Evolutionary conservation across 2,113 vertebrate species (phyloP), one percentile per base, ranked within the genome.

Genomic region (Pteruthius melanotis): DNA sequence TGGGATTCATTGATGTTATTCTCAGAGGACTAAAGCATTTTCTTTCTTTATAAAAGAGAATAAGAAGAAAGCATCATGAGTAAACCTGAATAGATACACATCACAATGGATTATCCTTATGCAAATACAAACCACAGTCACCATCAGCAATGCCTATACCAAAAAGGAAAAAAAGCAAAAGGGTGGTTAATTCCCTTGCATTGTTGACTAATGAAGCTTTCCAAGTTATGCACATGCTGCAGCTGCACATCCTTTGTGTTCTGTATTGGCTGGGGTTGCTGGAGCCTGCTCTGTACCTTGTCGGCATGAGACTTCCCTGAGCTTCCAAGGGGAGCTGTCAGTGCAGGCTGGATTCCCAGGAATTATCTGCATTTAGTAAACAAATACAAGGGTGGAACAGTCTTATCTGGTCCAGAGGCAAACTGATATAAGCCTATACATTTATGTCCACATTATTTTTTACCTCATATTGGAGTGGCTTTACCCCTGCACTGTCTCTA

Each of bases 161-260:
- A 74, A 88, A 85, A 79, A 47, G 14, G 17, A 44, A 76, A 42
- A 59, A 68, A 52, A 54, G 4, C 0, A 1, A 81, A 96, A 20
- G 18, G 6, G 15, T 74, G 31, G 39, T 65, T 91, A 87, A 85
- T 93, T 90, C 87, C 28, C 44, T 65, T 74, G 13, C 27, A 66
- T 54, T 96, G 90, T 83, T 70, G 40, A 16, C 64, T 92, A 87
- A 74, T 60, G 47, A 83, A 90, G 80, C 68, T 81, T 94, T 97
- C 83, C 30, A 88, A 83, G 71, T 77, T 70, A 83, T 45, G 45
- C 23, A 54, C n/a, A 70, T 37, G 30, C 61, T 90, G 79, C 88
- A 93, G 68, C 77, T 92, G 70, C 70, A 70, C 12, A 39, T 83
- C 47, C 39, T 93, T 83, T 94, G 75, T 94, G 50, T 37, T 87